phyloP scores from a whole-genome alignment of 1,140 invertebrate species.

The Drosophila lowei region DNA sequence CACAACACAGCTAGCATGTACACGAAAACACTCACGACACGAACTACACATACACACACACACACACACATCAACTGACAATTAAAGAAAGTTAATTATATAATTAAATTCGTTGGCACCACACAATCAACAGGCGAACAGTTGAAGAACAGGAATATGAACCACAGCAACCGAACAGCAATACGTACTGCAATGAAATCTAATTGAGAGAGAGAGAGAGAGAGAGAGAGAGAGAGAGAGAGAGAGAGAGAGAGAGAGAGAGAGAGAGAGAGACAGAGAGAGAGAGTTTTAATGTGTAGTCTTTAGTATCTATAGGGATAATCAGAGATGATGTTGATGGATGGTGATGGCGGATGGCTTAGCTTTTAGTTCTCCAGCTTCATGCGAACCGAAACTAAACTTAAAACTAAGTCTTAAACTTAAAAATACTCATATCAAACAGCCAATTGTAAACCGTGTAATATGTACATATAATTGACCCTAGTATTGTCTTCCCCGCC shows the following conservation, averaged over 20 bases:
- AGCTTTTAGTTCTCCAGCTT: constrained; percentile 32
- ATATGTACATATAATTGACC: constrained; percentile 45
- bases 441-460: constrained; percentile 53
- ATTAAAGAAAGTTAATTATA: constrained; percentile 31
- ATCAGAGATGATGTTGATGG: constrained; percentile 22
- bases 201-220: constrained; percentile 41
- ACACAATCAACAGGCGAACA: constrained; percentile 37
- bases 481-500: constrained; percentile 56
- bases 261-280: constrained; percentile 19
- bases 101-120: constrained; percentile 32
- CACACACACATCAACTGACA: constrained; percentile 1
- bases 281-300: constrained; percentile 45
- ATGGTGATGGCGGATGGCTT: too few relatives aligned
- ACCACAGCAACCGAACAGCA: constrained; percentile 49
- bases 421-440: constrained; percentile 56
- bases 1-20: constrained; percentile 25
- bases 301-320: constrained; percentile 28
- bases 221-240: constrained; percentile 16
- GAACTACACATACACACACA: constrained; percentile 13
- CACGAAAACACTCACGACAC: constrained; percentile 18
- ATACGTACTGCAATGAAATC: constrained; percentile 71
- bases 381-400: constrained; percentile 29
- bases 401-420: not conserved
- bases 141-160: constrained; percentile 3
- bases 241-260: constrained; percentile 19